These are phyloP conservation scores for Neosalanx taihuensis DNA, from an alignment of 2,797 vertebrate species.

Conservation along the genomic window DNA sequence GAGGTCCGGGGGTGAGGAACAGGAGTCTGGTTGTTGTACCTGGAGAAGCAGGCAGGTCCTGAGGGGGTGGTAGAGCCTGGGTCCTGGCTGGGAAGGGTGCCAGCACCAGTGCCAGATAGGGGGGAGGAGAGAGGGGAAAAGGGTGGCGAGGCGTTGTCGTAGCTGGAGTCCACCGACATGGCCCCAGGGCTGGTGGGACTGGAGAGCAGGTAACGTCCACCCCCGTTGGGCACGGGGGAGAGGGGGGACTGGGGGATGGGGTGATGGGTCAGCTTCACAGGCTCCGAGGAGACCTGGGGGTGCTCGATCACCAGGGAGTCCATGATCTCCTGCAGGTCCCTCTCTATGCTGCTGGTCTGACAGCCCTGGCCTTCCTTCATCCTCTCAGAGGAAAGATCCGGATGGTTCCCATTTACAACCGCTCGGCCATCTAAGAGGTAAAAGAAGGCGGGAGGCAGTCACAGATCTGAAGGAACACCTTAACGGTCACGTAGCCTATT, in stretches of 20 bases:
- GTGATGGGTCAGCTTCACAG: slow-evolving; percentile 51
- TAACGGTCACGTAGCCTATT: slow-evolving; percentile 24
- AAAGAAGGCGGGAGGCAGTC: slow-evolving; percentile 40
- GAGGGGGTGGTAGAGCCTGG: slow-evolving; percentile 67
- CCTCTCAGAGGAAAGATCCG: slow-evolving; percentile 44
- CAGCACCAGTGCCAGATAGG: slow-evolving; percentile 64
- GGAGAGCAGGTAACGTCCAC: slow-evolving; percentile 65
- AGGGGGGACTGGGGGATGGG: slow-evolving; percentile 50
- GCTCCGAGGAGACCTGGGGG: slow-evolving; percentile 36
- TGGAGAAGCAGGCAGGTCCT: slow-evolving; percentile 76
- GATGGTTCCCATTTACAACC: slow-evolving; percentile 77
- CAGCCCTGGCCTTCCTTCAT: slow-evolving; percentile 68
- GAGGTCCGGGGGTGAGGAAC: slow-evolving; percentile 63
- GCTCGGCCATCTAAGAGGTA: slow-evolving; percentile 67
- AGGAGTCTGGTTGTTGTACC: slow-evolving; percentile 71
- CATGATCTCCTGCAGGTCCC: slow-evolving; percentile 88
- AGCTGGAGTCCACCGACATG: slow-evolving; percentile 73
- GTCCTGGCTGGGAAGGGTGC: slow-evolving; percentile 65
- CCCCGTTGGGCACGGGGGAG: slow-evolving; percentile 75
- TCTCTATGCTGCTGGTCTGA: slow-evolving; percentile 81
- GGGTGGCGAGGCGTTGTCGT: slow-evolving; percentile 77
- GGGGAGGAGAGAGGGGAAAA: slow-evolving; percentile 77
- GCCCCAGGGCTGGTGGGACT: slow-evolving; percentile 70
- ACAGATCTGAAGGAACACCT: slow-evolving; percentile 43
- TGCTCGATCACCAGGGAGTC: slow-evolving; percentile 82